Conservation (phyloP, 2,888 invertebrate genomes). For the Cerastis leucographa region DNA sequence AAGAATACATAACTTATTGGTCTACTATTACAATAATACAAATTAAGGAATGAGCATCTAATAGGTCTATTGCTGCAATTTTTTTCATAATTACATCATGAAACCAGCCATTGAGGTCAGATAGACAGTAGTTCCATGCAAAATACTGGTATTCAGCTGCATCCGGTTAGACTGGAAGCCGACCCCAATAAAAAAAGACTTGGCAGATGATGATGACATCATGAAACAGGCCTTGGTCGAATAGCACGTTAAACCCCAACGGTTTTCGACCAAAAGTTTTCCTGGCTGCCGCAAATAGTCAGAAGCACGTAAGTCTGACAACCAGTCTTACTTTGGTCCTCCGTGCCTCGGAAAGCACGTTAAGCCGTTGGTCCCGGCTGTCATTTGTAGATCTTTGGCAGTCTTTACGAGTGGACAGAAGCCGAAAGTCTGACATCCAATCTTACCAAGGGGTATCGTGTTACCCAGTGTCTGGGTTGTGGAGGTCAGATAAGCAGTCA, state of each 20-base stretch:
- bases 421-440: neutral
- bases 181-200: no score
- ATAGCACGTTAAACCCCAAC: neutral
- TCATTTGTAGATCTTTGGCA: neutral
- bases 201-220: neutral
- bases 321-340: neutral
- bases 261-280: no score
- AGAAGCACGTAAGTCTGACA: no score
- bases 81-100: neutral
- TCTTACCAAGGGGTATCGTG: neutral
- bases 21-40: constrained; percentile 18
- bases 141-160: no score
- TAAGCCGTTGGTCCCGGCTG: neutral
- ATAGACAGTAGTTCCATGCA: no score
- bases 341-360: neutral
- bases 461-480: neutral
- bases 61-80: neutral
- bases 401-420: neutral
- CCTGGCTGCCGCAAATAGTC: no score
- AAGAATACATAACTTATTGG: constrained; percentile 1
- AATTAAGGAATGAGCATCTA: constrained; percentile 56
- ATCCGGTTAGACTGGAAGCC: no score
- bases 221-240: neutral
- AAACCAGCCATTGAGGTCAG: no score
- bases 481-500: neutral